Evolutionary conservation across 2,797 vertebrate genomes (phyloP).

Genomic region (Sparidentex hasta): DNA sequence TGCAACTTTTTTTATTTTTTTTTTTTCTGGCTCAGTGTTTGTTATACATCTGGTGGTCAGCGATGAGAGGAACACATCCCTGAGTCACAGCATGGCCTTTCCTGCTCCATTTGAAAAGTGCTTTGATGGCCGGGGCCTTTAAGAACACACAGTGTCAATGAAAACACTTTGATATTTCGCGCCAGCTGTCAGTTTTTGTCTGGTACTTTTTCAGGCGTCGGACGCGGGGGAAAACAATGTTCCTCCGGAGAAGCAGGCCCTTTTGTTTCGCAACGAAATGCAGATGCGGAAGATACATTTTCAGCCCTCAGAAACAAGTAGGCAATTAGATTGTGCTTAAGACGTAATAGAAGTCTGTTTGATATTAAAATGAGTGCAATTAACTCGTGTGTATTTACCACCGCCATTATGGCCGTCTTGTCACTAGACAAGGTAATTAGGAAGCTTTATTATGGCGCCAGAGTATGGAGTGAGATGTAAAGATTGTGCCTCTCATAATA

Average conservation of each 20-base stretch:
- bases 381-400: conserved; percentile 61
- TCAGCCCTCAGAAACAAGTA: conserved; percentile 26
- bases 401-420: conserved; percentile 44
- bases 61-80: conserved; percentile 75
- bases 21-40: conserved; percentile 61
- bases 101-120: conserved; percentile 79
- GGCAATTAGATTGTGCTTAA: conserved; percentile 47
- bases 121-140: conserved; percentile 81
- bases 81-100: conserved; percentile 81
- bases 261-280: conserved; percentile 27
- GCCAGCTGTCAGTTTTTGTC: conserved; percentile 71
- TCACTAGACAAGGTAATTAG: conserved; percentile 62
- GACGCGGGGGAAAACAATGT: conserved; percentile 23
- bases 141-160: conserved; percentile 74
- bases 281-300: conserved; percentile 47
- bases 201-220: conserved; percentile 49
- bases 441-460: conserved; percentile 50
- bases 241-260: conserved; percentile 19
- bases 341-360: conserved; percentile 49
- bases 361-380: conserved; percentile 65
- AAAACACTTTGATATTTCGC: conserved; percentile 76
- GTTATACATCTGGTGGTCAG: conserved; percentile 80
- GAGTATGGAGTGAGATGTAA: conserved; percentile 63
- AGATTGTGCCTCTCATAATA: conserved; percentile 62
- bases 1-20: conserved; percentile 4